Evolutionary conservation across 2,888 invertebrate species (phyloP), one percentile per base, ranked within the genome.

Genomic region (Lysandra bellargus): DNA sequence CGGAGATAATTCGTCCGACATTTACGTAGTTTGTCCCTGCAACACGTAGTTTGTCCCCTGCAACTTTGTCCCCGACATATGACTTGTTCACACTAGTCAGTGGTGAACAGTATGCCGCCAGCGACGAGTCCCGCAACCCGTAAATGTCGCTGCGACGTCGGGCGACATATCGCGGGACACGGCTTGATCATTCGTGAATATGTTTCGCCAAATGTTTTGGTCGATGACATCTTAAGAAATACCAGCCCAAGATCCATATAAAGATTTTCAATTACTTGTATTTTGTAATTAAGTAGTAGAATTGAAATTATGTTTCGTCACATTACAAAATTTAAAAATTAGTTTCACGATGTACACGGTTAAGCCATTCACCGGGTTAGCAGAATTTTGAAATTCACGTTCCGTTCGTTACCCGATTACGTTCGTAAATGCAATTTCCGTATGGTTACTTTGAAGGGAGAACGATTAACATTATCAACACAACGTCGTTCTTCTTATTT

Each of bases 381-480:
- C 37, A 69, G 64, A 69, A 1, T 69, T 69, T 69, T 14, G 64
- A 69, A 69, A 69, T 69, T 69, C 33, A 69, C 64, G 33, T 69
- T 69, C 12, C 64, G 14, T 69, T 69, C 64, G 12, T 69, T 69
- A 69, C 14, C 12, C 33, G 64, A 69, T 69, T 69, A 69, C 64
- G 30, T 69, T 69, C 12, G 30, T 69, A 30, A 30, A 30, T 69
- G 64, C 64, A 69, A 69, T 69, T 69, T 69, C 33, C 64, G 30
- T 69, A 30, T 30, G 2, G 64, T 69, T 30, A 69, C 64, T 69
- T 4, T 64, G 30, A 30, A 64, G 64, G 64, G 30, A 64, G 64
- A 30, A 30, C 64, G 64, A 64, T 64, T 33, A 69, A 33, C 64
- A 69, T 33, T 33, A 30, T 12, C 33, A 4, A 23, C 12, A 69